Conservation (phyloP, 2,113 vertebrate genomes). For the Megatriorchis doriae region DNA sequence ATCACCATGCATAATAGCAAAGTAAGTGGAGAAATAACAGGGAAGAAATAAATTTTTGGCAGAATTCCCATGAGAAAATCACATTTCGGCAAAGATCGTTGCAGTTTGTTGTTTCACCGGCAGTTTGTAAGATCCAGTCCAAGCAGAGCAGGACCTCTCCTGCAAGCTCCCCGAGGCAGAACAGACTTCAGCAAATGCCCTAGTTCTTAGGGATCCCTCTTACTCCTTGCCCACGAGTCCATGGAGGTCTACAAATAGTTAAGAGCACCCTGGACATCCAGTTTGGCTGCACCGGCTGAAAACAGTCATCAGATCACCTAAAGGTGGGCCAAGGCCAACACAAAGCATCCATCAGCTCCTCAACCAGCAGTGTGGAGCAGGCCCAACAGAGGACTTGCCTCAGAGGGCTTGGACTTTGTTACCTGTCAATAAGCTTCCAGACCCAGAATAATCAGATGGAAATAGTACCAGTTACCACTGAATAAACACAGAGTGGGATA, state of each 20-base stretch:
- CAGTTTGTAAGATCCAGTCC: background rate
- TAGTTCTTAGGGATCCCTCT: background rate
- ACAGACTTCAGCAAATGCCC: background rate
- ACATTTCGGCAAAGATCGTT: background rate
- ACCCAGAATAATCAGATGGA: background rate
- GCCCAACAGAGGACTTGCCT: background rate
- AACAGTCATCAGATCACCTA: background rate
- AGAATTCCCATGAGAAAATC: background rate
- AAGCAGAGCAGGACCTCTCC: background rate
- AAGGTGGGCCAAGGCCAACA: rapidly evolving
- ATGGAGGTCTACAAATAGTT: background rate
- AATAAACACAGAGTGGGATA: background rate
- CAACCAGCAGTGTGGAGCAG: background rate
- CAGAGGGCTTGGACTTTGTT: background rate
- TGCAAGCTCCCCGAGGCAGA: background rate
- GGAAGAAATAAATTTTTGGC: background rate
- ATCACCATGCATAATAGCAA: background rate
- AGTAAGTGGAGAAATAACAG: background rate
- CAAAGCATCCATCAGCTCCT: background rate
- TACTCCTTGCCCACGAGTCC: background rate
- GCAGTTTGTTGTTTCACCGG: background rate
- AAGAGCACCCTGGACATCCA: background rate
- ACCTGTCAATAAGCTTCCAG: background rate
- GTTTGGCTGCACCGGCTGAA: background rate
- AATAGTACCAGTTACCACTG: background rate